Evolutionary conservation across 2,888 invertebrate species (phyloP).

Genomic region (Heliconius hortense): DNA sequence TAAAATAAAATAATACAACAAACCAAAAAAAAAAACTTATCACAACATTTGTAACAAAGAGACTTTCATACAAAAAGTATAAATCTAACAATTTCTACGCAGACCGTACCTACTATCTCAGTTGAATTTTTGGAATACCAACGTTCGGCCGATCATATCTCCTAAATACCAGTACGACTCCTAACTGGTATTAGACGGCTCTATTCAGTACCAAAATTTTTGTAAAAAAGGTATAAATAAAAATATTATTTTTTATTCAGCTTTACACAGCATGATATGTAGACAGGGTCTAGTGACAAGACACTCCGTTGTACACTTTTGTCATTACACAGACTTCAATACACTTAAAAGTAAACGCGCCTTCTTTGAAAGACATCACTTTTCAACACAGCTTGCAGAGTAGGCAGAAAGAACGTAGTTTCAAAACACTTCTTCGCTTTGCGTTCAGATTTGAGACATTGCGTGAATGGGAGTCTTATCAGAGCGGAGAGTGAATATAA

Average conservation of each 20-base stretch:
- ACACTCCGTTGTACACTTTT: neutral
- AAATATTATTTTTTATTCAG: neutral
- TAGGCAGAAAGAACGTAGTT: too few species aligned
- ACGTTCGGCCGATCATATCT: slow-evolving; percentile 49
- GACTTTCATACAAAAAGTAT: neutral
- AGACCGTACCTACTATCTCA: slow-evolving; percentile 51
- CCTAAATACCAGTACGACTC: slow-evolving; percentile 47
- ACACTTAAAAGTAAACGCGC: too few species aligned
- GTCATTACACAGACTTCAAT: too few species aligned
- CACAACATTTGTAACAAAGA: neutral
- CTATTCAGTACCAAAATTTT: slow-evolving; percentile 41
- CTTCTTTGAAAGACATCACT: too few species aligned
- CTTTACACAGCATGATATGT: neutral
- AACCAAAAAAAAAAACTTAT: neutral
- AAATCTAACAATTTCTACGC: slow-evolving; percentile 46
- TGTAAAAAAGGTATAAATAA: neutral
- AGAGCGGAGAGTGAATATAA: neutral
- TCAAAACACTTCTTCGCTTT: too few species aligned
- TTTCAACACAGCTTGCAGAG: too few species aligned
- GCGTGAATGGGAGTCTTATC: too few species aligned
- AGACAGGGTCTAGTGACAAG: neutral
- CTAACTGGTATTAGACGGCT: slow-evolving; percentile 47
- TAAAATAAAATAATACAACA: neutral
- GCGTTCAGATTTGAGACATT: too few species aligned
- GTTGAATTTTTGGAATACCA: slow-evolving; percentile 60